Base-by-base conservation (phyloP, 1,140 invertebrate species). In the Alviniconcha marisindica region DNA sequence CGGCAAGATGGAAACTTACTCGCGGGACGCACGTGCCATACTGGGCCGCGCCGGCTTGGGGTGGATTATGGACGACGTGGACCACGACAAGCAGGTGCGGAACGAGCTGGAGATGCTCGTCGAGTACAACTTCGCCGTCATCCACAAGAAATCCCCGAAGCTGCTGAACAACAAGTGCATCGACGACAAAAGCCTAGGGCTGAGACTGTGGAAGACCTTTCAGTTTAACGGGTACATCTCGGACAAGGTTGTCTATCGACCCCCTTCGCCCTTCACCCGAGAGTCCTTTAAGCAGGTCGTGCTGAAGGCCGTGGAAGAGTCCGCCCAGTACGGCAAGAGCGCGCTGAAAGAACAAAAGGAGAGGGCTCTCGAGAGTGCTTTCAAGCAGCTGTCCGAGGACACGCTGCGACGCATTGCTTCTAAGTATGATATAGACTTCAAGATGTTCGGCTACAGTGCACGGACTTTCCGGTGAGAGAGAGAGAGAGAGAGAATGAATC, bases 1-100 rank as follows among this genome's bases (percentile, higher is more conserved):
- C n/a, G 38, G 38, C 48, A 80, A 36, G n/a, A 80, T 80, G 54
- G 77, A 80, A 24, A 80, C 77, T 15, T 80, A 38, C 36, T 24
- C 54, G 0, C 54, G 77, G 0, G 77, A 80, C 60, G 28, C 77
- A 3, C 31, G 40, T 10, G 54, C 24, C 3, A 28, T 63, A 5
- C 38, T 80, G 54, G 38, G 33, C 10, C 24, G 28, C 18, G 77
- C 54, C 24, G 77, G 56, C 3, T 15, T 80, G 33, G 44, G 33
- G 3, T 78, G 76, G 76, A 78, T 78, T 15, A n/a, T 78, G 18
- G 76, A 78, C 15, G 76, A 33, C 28, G 48, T 77, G 12, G 77
- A 79, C 33, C 77, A 36, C 36, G 7, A 60, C 24, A 38, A 21
- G n/a, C 36, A 40, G 24, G 48, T 66, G 77, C 38, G 24, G 33